Percentiles rank a stretch among this genome's conserved stretches.
Conservation (phyloP, 2,797 vertebrate genomes). For the Microcaecilia unicolor region DNA sequence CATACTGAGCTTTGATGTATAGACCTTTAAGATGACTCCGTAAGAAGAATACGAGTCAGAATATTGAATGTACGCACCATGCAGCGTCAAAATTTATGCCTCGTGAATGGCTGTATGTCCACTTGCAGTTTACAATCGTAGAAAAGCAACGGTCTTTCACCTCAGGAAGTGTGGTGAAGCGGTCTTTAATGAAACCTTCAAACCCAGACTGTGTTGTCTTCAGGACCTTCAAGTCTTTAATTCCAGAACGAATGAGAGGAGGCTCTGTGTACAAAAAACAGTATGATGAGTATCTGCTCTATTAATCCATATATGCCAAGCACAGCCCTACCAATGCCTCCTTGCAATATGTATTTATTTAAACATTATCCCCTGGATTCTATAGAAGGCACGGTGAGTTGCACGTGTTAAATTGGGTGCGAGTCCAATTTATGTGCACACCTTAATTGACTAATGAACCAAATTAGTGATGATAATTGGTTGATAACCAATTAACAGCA, state of each 20-base stretch:
- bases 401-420: too few relatives aligned
- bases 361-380: too few relatives aligned
- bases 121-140: constrained; percentile 76
- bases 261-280: constrained; percentile 44
- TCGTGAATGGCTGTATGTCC: constrained; percentile 65
- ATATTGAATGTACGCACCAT: constrained; percentile 60
- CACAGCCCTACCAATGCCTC: too few relatives aligned
- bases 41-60: background rate
- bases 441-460: too few relatives aligned
- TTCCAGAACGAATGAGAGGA: constrained; percentile 74
- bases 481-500: too few relatives aligned
- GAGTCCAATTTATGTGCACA: too few relatives aligned
- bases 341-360: too few relatives aligned
- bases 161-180: constrained; percentile 81
- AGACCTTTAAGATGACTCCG: background rate
- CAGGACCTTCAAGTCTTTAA: constrained; percentile 82
- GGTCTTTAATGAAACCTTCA: constrained; percentile 74
- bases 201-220: constrained; percentile 95
- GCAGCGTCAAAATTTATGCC: constrained; percentile 66
- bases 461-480: too few relatives aligned
- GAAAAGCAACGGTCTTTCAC: constrained; percentile 81
- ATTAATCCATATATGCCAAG: too few relatives aligned
- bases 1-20: background rate
- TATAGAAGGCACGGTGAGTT: too few relatives aligned
- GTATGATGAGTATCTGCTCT: too few relatives aligned